Percentiles rank a stretch among this genome's conserved stretches.
Conservation (phyloP, 2,113 vertebrate species). For the Lucifuga dentata region DNA sequence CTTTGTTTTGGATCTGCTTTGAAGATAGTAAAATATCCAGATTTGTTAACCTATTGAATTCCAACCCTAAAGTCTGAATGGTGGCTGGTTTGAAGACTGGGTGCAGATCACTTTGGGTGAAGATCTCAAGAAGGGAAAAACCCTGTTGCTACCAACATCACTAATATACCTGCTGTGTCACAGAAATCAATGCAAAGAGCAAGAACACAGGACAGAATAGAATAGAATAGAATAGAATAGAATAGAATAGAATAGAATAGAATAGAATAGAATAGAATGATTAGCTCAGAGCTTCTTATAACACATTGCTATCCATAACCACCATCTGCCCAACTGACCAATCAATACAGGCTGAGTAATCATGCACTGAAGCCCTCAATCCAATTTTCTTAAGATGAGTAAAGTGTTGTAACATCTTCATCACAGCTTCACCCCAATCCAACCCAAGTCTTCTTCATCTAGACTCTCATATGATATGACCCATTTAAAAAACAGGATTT, state of each 20-base stretch:
- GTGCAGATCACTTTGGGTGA: neutral
- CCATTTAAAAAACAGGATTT: constrained; percentile 48
- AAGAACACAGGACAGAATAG: neutral
- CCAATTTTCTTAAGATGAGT: constrained; percentile 44
- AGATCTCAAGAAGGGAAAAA: neutral
- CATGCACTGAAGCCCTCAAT: constrained; percentile 58
- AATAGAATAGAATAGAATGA: constrained; percentile 42
- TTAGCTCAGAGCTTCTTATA: constrained; percentile 48
- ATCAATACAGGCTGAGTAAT: constrained; percentile 77
- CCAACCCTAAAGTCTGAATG: too few relatives aligned
- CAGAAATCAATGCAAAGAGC: neutral
- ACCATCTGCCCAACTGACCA: constrained; percentile 48
- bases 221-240: neutral
- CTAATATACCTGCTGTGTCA: neutral
- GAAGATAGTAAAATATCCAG: too few relatives aligned
- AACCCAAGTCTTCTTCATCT: too few relatives aligned
- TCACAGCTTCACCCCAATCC: constrained; percentile 5
- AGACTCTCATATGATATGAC: constrained; percentile 56
- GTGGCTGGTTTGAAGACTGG: too few relatives aligned
- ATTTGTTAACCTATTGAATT: too few relatives aligned
- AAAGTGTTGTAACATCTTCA: constrained; percentile 41
- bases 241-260: neutral
- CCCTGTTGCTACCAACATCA: neutral
- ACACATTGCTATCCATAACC: constrained; percentile 59
- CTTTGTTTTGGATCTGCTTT: too few relatives aligned